Base-by-base conservation (phyloP, 2,888 invertebrate species). In the Lymantria monacha region DNA sequence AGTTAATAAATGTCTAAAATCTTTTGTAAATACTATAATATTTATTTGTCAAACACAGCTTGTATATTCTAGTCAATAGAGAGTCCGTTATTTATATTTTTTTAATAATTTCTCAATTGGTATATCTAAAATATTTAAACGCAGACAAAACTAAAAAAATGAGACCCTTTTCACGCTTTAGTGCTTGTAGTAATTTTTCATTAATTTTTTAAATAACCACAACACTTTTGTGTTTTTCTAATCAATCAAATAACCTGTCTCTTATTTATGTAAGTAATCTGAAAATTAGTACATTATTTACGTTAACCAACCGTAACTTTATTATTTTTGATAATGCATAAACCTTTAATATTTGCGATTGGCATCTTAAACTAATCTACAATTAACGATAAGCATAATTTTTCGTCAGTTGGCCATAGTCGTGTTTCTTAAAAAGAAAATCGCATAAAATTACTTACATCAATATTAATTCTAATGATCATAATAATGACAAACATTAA, bases 21-120 rank as follows among this genome's bases (percentile, higher is more conserved):
- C 49, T 56, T 59, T 64, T 46, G 15, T 50, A 61, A 68, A 52
- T 53, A 59, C 48, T 44, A 47, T 57, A 51, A 55, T 62, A 71
- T 70, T 88, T 91, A 91, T 91, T 91, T 91, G 91, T 91, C 91
- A 83, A 81, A 88, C 91, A 91, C 91, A 91, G 91, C 91, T 84
- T 79, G 70, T 53, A 43, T 43, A 58, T 69, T 75, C 76, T 83
- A 86, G 73, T 79, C 74, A 73, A 73, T 68, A 75, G 69, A 76
- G 69, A 81, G 74, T 76, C 69, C 59, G 45, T 49, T 59, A 42
- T 2, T 22, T 22, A 3, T 22, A 5, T 22, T n/a, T n/a, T n/a
- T n/a, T n/a, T n/a, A n/a, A n/a, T n/a, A n/a, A n/a, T n/a, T n/a
- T n/a, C n/a, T n/a, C n/a, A n/a, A n/a, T n/a, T n/a, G n/a, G n/a